A percentile compares a stretch with the other conserved stretches of the same genome.
Conservation (phyloP, 1,140 invertebrate species). For the Caerostris darwini region DNA sequence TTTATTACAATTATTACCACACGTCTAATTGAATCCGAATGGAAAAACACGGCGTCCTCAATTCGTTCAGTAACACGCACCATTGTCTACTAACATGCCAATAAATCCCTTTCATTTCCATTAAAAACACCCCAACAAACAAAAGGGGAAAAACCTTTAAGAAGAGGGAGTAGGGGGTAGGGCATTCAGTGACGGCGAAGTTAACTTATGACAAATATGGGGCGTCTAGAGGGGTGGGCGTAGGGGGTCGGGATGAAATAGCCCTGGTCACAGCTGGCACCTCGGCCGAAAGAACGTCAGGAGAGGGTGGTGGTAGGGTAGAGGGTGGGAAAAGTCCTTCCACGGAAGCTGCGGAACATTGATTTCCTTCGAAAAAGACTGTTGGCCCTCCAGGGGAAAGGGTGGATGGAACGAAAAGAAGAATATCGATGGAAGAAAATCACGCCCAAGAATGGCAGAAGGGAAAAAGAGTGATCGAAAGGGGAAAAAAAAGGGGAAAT, state of each 20-base stretch:
- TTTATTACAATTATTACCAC: too few species aligned
- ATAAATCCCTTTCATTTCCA: constrained; percentile 25
- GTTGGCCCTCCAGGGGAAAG: constrained; percentile 38
- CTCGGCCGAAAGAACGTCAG: constrained; percentile 17
- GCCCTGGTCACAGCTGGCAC: constrained; percentile 71
- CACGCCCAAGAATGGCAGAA: constrained; percentile 32
- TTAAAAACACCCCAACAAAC: constrained; percentile 10
- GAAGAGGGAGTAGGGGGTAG: neutral
- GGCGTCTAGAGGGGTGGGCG: neutral
- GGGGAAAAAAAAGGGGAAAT: neutral
- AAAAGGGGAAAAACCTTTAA: neutral
- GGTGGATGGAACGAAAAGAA: neutral
- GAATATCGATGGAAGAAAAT: constrained; percentile 75
- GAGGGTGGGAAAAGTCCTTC: constrained; percentile 56
- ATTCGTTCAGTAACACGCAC: neutral
- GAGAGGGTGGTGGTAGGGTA: neutral
- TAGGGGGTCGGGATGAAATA: constrained; percentile 17
- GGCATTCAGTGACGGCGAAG: constrained; percentile 30
- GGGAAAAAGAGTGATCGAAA: neutral
- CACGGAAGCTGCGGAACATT: constrained; percentile 61
- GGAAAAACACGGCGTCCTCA: neutral
- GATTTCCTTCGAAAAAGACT: constrained; percentile 71
- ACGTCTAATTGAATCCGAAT: too few species aligned
- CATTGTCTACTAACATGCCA: neutral
- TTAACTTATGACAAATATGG: constrained; percentile 72